Conservation (phyloP, 2,888 invertebrate genomes). For the Andrena bucephala region DNA sequence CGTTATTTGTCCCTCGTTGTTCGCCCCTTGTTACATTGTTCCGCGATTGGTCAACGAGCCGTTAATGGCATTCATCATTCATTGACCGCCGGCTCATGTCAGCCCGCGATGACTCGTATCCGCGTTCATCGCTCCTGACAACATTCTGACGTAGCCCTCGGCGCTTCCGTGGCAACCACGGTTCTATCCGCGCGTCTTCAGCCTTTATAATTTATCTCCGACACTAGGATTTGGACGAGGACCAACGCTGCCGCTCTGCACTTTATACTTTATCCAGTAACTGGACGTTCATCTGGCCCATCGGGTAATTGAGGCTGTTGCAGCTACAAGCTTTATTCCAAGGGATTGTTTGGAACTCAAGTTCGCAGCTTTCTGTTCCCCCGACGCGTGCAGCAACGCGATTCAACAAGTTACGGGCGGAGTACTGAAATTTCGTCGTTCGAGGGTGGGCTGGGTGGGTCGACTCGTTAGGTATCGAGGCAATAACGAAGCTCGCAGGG, state of each 20-base stretch:
- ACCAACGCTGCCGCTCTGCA: too few species aligned
- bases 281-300: too few species aligned
- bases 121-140: not conserved
- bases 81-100: not conserved
- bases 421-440: slow-evolving; percentile 9
- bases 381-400: not conserved
- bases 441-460: not conserved
- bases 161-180: too few species aligned
- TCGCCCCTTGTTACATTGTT: slow-evolving; percentile 26
- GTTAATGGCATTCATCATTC: slow-evolving; percentile 33
- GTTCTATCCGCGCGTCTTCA: too few species aligned
- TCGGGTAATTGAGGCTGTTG: too few species aligned
- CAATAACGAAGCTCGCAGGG: slow-evolving; percentile 10
- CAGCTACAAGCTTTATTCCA: too few species aligned
- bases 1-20: slow-evolving; percentile 29
- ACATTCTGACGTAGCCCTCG: not conserved
- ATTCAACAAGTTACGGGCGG: slow-evolving; percentile 42
- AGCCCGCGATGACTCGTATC: not conserved
- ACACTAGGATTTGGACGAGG: too few species aligned
- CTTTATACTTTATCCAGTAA: too few species aligned
- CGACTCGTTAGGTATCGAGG: slow-evolving; percentile 11
- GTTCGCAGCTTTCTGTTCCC: not conserved
- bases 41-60: slow-evolving; percentile 4
- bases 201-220: too few species aligned
- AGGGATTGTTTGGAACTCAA: not conserved